These are phyloP conservation scores for Myotis daubentonii DNA, from an alignment of 2,797 vertebrate genomes.

Conservation along the genomic window DNA sequence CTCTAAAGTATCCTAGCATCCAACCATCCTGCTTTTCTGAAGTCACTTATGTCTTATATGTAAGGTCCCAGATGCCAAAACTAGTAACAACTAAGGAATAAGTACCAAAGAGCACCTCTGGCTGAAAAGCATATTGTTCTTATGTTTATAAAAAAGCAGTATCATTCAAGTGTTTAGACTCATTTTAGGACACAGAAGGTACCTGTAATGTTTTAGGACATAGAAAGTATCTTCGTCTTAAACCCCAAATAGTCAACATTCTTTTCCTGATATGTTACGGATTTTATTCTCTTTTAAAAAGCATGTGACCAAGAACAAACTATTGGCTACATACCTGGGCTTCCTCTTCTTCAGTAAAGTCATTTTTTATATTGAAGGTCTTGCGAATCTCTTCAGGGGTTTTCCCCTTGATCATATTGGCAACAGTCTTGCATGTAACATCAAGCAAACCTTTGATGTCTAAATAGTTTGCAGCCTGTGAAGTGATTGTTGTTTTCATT, in stretches of 20 bases:
- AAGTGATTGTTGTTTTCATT: conserved; percentile 72
- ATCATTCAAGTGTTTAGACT: not conserved
- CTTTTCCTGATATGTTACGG: not conserved
- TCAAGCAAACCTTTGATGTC: conserved; percentile 88
- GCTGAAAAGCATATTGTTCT: conserved; percentile 28
- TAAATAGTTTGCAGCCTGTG: conserved; percentile 98
- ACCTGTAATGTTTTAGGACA: not conserved
- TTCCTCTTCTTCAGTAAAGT: conserved; percentile 99
- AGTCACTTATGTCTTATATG: not conserved
- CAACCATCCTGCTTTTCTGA: not conserved
- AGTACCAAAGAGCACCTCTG: not conserved
- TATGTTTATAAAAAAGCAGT: not conserved
- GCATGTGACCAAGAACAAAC: not conserved
- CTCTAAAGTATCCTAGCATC: not conserved
- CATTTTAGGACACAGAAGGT: not conserved
- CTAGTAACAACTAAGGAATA: conserved; percentile 4
- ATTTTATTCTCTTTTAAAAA: conserved; percentile 11
- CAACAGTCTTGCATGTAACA: conserved; percentile 78
- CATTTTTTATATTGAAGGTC: conserved; percentile 99
- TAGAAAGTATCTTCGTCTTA: not conserved
- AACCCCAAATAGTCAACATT: not conserved
- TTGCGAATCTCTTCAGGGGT: conserved; percentile 99
- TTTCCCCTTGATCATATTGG: conserved; percentile 85
- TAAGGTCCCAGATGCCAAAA: conserved; percentile 31
- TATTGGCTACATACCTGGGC: conserved; percentile 92